Evolutionary conservation across 1,140 invertebrate species (phyloP), one percentile per base, ranked within the genome.

Genomic region (Drosophila santomea): DNA sequence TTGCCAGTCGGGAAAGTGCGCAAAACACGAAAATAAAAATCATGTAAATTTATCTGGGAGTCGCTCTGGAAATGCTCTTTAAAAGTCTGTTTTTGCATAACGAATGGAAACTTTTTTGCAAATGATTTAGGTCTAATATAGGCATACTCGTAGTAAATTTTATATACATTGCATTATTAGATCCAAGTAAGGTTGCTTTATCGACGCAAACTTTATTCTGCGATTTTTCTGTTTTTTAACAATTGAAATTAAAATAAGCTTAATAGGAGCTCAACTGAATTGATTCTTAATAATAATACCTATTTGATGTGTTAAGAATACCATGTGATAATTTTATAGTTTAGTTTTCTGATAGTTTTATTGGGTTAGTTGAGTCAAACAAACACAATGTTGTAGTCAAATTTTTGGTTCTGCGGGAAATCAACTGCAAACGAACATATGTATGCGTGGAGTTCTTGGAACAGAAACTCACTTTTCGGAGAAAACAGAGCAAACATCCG

Each of bases 1-100:
- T 89, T 74, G 67, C 61, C 51, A 72, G 59, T 58, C 48, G 45
- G 25, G 35, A 63, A 66, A 62, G 45, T 17, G 45, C 44, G 50
- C 44, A 41, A 47, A 57, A 61, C 56, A 68, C 28, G 45, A 54
- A 54, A 58, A 67, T 58, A 68, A 63, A 71, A 72, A 54, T 60
- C 63, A 61, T n/a, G n/a, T 11, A 15, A 17, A 62, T 11, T 28
- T 12, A 32, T 8, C 7, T 25, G 14, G 11, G 12, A 6, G 15
- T 5, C 17, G 50, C 32, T 41, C 14, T 4, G 6, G 8, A 2
- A 36, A 71, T 84, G 20, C 75, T 35, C 69, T 81, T 41, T 6
- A 20, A 20, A 11, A 10, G 3, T 15, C 17, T 17, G 17, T 17
- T 17, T 17, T 17, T 17, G 17, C 17, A 17, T 17, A 17, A 17